These are phyloP conservation scores for Gadopsis marmoratus DNA, from an alignment of 2,797 vertebrate genomes.

Conservation along the genomic window DNA sequence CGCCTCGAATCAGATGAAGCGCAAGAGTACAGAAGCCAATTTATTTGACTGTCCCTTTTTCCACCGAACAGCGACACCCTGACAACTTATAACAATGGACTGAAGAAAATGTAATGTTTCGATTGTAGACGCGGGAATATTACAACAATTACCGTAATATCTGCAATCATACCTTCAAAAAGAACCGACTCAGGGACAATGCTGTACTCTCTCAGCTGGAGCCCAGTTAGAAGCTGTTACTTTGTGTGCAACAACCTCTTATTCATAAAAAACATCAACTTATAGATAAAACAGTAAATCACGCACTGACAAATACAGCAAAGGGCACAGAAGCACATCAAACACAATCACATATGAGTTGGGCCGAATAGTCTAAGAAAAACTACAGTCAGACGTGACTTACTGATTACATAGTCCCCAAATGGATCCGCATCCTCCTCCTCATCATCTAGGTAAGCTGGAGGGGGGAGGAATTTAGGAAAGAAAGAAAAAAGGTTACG, in stretches of 20 bases:
- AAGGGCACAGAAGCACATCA: slow-evolving; percentile 48
- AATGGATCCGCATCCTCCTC: slow-evolving; percentile 81
- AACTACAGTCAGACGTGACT: slow-evolving; percentile 70
- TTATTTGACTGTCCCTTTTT: slow-evolving; percentile 37
- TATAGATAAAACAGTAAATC: slow-evolving; percentile 29
- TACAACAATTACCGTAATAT: slow-evolving; percentile 42
- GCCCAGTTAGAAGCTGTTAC: slow-evolving; percentile 35
- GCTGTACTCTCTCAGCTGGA: slow-evolving; percentile 25
- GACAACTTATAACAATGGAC: slow-evolving; percentile 40
- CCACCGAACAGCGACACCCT: slow-evolving; percentile 22
- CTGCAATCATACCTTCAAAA: slow-evolving; percentile 34
- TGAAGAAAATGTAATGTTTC: slow-evolving; percentile 33
- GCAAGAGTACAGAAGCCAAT: slow-evolving; percentile 61
- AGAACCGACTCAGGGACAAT: slow-evolving; percentile 5
- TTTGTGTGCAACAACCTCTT: slow-evolving; percentile 20
- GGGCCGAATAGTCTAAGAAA: slow-evolving; percentile 17
- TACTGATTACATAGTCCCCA: slow-evolving; percentile 86
- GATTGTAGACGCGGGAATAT: slow-evolving; percentile 13
- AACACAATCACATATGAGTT: slow-evolving; percentile 48
- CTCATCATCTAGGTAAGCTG: slow-evolving; percentile 81
- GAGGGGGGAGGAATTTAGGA: slow-evolving; percentile 45
- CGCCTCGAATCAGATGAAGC: slow-evolving; percentile 60
- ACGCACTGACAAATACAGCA: slow-evolving; percentile 35
- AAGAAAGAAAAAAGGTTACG: slow-evolving; percentile 42
- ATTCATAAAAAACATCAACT: slow-evolving; percentile 36